These are phyloP conservation scores for Drymodes brunneopygia DNA, from an alignment of 2,113 vertebrate genomes.

Conservation along the genomic window DNA sequence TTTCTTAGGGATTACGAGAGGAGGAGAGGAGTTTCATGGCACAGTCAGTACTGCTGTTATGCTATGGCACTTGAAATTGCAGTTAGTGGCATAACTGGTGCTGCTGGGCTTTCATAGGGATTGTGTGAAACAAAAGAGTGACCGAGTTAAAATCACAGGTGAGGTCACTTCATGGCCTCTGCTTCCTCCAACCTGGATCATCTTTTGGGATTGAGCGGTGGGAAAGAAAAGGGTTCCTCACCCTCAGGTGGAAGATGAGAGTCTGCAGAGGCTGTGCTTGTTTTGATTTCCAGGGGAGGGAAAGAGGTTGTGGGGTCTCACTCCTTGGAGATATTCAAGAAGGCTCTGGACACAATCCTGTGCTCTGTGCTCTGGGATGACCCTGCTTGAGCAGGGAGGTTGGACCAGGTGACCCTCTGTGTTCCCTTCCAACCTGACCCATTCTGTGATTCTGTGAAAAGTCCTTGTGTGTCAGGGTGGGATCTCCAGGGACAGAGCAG, in stretches of 20 bases:
- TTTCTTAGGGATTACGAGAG: not conserved
- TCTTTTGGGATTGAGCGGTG: not conserved
- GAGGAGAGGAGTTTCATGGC: not conserved
- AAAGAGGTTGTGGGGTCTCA: not conserved
- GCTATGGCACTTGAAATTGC: fast-evolving
- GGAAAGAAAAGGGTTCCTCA: not conserved
- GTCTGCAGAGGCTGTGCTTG: not conserved
- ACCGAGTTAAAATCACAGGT: not conserved
- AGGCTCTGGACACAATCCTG: not conserved
- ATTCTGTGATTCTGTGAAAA: not conserved
- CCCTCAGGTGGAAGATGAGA: not conserved
- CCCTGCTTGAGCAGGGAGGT: not conserved
- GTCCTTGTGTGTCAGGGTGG: not conserved
- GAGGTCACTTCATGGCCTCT: not conserved
- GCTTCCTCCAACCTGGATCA: not conserved
- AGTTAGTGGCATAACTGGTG: not conserved
- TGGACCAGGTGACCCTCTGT: not conserved
- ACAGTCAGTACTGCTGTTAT: not conserved
- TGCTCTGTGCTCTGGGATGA: not conserved
- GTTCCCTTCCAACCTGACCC: not conserved
- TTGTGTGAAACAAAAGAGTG: not conserved
- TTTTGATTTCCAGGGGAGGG: not conserved
- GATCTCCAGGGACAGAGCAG: not conserved
- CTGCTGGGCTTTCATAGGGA: not conserved
- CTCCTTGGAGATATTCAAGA: not conserved